These are phyloP conservation scores for Heliopora coerulea DNA, from an alignment of 92 coral and sea anemone species.

Conservation along the genomic window DNA sequence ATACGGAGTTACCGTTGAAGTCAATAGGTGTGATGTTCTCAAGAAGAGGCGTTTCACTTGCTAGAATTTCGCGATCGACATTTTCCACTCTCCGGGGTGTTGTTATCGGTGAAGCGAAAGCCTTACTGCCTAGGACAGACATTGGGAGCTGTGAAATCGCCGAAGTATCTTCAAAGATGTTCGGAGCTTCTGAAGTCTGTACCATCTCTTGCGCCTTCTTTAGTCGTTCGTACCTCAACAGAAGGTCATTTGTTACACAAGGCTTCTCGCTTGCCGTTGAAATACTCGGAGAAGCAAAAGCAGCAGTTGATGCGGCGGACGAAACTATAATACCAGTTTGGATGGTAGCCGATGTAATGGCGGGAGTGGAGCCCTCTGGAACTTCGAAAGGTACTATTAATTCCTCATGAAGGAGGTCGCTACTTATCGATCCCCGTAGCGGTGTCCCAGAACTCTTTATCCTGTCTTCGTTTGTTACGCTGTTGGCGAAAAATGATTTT, in stretches of 20 bases:
- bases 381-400: neutral
- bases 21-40: neutral
- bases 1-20: neutral
- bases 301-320: neutral
- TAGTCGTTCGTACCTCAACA: constrained; percentile 4
- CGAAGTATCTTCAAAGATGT: neutral
- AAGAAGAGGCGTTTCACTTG: neutral
- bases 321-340: neutral
- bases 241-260: neutral
- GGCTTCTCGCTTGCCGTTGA: neutral
- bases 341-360: neutral
- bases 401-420: neutral
- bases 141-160: neutral
- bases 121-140: neutral
- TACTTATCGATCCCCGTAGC: neutral
- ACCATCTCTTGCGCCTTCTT: constrained; percentile 6
- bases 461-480: neutral
- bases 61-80: neutral
- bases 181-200: neutral
- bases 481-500: neutral
- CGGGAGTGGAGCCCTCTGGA: neutral
- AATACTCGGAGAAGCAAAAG: neutral
- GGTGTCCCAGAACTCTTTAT: neutral
- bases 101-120: neutral
- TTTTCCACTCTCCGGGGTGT: neutral